Evolutionary conservation across 2,888 invertebrate species (phyloP), one percentile per base, ranked within the genome.

Genomic region (Cosmopolites sordidus): DNA sequence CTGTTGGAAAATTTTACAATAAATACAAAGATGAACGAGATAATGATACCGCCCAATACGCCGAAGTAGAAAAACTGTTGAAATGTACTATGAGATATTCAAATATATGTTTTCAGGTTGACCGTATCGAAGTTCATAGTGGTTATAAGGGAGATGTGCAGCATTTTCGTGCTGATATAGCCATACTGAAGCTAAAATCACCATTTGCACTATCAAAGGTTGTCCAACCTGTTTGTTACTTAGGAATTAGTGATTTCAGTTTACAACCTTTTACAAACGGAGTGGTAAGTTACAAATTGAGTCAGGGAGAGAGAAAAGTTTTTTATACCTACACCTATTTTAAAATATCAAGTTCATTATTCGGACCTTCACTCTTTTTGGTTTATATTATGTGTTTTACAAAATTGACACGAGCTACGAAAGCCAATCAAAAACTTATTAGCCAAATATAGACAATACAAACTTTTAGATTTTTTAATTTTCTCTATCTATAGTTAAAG

Each of bases 211-310:
- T 70, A 30, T 65, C 69, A 1, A 54, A 59, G 29, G 62, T 67
- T 9, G 69, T 74, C 6, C 69, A 68, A 49, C 72, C 73, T n/a
- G 67, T 74, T 8, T 75, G 75, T 56, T 58, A 16, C 16, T 16
- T 16, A 11, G 16, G 14, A 2, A 14, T 40, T 16, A 16, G 14
- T 14, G 40, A 40, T 8, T 16, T 16, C 11, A 16, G 4, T 9
- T 11, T 16, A 11, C 4, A 14, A 40, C 2, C 15, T 4, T 15
- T 17, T 15, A 6, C 43, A n/a, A 2, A 18, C 12, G 68, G 68
- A 39, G 57, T 61, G 43, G 68, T 68, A 58, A 61, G 65, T n/a
- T n/a, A n/a, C n/a, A n/a, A n/a, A n/a, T n/a, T n/a, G n/a, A n/a
- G n/a, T n/a, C n/a, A n/a, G n/a, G n/a, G n/a, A n/a, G n/a, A n/a